phyloP scores from a whole-genome alignment of 2,888 invertebrate genomes.

The Tachina fera region DNA sequence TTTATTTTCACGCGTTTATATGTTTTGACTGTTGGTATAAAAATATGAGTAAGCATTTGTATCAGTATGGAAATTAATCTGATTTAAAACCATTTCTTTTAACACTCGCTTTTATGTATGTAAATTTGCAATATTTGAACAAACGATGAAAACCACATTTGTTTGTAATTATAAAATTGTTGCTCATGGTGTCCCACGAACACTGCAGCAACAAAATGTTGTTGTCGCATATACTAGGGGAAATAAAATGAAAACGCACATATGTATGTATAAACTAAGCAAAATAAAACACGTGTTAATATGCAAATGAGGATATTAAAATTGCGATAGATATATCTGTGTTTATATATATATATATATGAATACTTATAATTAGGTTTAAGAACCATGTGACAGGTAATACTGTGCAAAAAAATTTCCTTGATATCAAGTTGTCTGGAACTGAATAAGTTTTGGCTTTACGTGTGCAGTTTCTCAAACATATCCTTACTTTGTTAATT shows the following conservation, averaged over 20 bases:
- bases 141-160: constrained; percentile 20
- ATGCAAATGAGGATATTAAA: constrained; percentile 66
- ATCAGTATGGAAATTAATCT: constrained; percentile 8
- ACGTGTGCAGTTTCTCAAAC: too few relatives aligned
- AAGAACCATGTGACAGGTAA: neutral
- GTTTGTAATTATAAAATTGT: constrained; percentile 32
- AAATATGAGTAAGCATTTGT: constrained; percentile 5
- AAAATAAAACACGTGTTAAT: constrained; percentile 67
- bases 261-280: neutral
- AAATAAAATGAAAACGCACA: neutral
- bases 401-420: neutral
- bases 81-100: constrained; percentile 11
- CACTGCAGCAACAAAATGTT: constrained; percentile 13
- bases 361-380: constrained; percentile 17
- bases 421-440: too few relatives aligned
- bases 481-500: too few relatives aligned
- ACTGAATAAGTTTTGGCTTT: too few relatives aligned
- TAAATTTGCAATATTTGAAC: constrained; percentile 18
- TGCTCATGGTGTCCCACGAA: constrained; percentile 4
- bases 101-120: neutral
- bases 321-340: constrained; percentile 27
- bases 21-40: constrained; percentile 12
- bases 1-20: neutral
- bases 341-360: neutral
- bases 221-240: neutral